Base-by-base conservation (phyloP, 2,113 vertebrate species). In the Anarrhichthys ocellatus region DNA sequence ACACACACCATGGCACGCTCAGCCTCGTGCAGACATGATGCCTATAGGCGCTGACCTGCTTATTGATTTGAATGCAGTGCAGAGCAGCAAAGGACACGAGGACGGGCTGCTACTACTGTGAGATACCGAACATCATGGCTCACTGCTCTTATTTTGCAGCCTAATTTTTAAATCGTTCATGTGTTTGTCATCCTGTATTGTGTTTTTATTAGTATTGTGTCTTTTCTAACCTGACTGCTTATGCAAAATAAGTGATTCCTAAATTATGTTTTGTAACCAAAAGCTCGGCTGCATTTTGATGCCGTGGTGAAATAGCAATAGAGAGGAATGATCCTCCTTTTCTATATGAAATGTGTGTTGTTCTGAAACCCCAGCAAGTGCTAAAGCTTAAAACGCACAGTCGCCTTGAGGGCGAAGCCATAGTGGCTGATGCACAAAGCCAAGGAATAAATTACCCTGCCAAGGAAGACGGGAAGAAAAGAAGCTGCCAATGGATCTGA, bases 31-130 rank as follows among this genome's bases (percentile, higher is more conserved):
- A 84, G 72, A 86, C 87, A 61, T 15, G 58, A 62, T 59, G 85
- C 68, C 90, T 71, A 48, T 59, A 81, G 88, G 84, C 89, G 14
- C 73, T 90, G 91, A 91, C 91, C 92, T 88, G 88, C 78, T 91
- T 91, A 89, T 85, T 74, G 89, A 90, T 84, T 67, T 69, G 20
- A 75, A 77, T 14, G 46, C 44, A 78, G 24, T 9, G 38, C 24
- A 79, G 1, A 54, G 38, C 56, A 46, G 15, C 80, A 59, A 72
- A 75, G 65, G 66, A 44, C 81, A 75, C 2, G 2, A 14, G 79
- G 73, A 46, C 73, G 78, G 27, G 22, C 62, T 61, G 48, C 54
- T 75, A 50, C 68, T 61, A 40, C 15, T 54, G 68, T 52, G 59
- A 34, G 46, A 65, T 34, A 20, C 67, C 40, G 11, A 81, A 52